Base-by-base conservation (phyloP, 2,113 vertebrate genomes). In the Proterorhinus semilunaris region DNA sequence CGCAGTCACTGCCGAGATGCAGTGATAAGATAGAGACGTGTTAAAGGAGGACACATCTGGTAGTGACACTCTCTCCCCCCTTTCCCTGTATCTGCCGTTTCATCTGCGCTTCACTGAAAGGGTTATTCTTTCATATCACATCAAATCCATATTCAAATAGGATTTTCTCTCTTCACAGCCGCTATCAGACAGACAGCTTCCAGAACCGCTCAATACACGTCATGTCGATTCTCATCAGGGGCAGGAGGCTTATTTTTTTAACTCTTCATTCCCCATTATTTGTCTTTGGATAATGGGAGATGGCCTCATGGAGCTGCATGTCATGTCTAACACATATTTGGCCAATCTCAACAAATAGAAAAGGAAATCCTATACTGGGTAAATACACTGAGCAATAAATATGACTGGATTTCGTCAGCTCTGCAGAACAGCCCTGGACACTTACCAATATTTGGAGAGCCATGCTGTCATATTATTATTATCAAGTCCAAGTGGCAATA, bases 1-100 rank as follows among this genome's bases (percentile, higher is more conserved):
- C 67, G 66, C 50, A 63, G 57, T 11, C 17, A 64, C 59, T 52
- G 63, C 48, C 3, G 17, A 63, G 79, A 76, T 68, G 62, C n/a
- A 55, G 65, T 68, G 73, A 76, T 62, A 58, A 63, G 73, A 79
- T 69, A 67, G 75, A 80, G 68, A 55, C 12, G 10, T 46, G 53
- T 48, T 47, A 90, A 80, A 81, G 21, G 47, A 82, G 78, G 71
- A 69, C 64, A 68, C 77, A 79, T 79, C 67, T 76, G 73, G 61
- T 63, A 81, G 72, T 79, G 79, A 85, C 74, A 65, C 73, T 79
- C 8, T 43, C 69, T 36, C 69, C 68, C 16, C 27, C 63, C 61
- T 21, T 54, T 62, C 62, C 71, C 46, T 78, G 57, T 65, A 68
- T 83, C 69, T 74, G 54, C 66, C 44, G 69, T 83, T 79, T 79